Base-by-base conservation (phyloP, 2,113 vertebrate genomes). In the Myotis brandtii region DNA sequence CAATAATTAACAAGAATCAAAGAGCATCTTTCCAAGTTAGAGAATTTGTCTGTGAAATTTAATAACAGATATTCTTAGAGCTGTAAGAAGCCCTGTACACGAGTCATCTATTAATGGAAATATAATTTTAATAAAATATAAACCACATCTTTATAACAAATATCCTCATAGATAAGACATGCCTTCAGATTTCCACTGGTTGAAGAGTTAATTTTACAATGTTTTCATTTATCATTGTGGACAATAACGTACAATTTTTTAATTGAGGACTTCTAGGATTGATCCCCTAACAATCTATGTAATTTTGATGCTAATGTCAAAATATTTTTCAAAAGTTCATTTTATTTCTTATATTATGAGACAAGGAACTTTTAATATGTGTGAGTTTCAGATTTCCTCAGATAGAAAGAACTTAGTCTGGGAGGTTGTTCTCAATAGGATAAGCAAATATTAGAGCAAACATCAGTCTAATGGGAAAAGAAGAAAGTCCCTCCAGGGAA, bases 1-100 rank as follows among this genome's bases (percentile, higher is more conserved):
- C n/a, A 75, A 32, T 96, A 54, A 88, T 87, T 73, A 82, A 84
- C 5, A 72, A 93, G 37, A 90, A 84, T 76, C 66, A 84, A 87
- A 66, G 23, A 89, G 17, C 9, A 52, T 48, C 30, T 73, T 92
- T 95, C n/a, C 89, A 93, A 87, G 52, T 2, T 40, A 93, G 27
- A 90, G 70, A 86, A 66, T 93, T 69, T 86, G 20, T 27, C 18
- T 32, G 0, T 62, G 13, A 70, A 95, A 56, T 86, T 77, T 80
- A 95, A 66, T 89, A 84, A 89, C 37, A 37, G 43, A 10, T 66
- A 59, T 73, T 77, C 66, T 90, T 62, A 95, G 64, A 89, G 20
- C 43, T 76, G 30, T 64, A 84, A 93, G 75, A 85, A 84, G 32
- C 14, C 34, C 3, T 94, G 27, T 25, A 27, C 5, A 56, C 18